These are phyloP conservation scores for Lagorchestes hirsutus DNA, from an alignment of 2,797 vertebrate species.

Conservation along the genomic window DNA sequence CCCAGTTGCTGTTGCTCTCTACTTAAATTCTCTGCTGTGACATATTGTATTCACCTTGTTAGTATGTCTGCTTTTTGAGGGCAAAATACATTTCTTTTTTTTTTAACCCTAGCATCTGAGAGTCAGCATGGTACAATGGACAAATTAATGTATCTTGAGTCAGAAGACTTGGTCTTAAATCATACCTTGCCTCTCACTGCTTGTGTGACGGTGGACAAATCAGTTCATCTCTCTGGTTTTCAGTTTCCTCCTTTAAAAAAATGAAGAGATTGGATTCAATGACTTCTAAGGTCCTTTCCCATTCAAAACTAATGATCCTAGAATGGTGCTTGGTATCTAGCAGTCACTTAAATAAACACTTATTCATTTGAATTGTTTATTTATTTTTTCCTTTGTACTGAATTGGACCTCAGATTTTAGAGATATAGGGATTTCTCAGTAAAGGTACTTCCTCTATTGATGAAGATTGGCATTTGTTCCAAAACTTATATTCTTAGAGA, in stretches of 20 bases:
- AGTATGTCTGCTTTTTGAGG: neutral
- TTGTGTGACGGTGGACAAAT: neutral
- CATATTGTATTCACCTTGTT: neutral
- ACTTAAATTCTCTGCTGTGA: neutral
- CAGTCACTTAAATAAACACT: neutral
- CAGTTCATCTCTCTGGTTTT: neutral
- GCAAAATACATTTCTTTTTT: neutral
- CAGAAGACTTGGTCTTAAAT: neutral
- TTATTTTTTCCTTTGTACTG: too few species aligned
- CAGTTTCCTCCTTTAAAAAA: constrained; percentile 16
- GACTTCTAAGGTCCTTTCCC: neutral
- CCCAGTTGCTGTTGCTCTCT: neutral
- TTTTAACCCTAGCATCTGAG: neutral
- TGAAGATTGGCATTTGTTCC: too few species aligned
- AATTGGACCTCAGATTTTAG: too few species aligned
- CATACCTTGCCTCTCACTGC: constrained; percentile 1
- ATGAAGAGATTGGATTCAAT: too few species aligned
- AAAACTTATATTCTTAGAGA: too few species aligned
- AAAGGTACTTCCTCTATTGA: too few species aligned
- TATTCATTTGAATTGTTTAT: neutral
- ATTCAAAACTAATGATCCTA: neutral
- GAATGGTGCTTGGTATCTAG: neutral
- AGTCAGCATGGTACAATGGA: neutral
- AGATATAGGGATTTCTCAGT: too few species aligned
- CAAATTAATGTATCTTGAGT: neutral